Evolutionary conservation across 2,113 vertebrate species (phyloP), one percentile per base, ranked within the genome.

Genomic region (Prolemur simus): DNA sequence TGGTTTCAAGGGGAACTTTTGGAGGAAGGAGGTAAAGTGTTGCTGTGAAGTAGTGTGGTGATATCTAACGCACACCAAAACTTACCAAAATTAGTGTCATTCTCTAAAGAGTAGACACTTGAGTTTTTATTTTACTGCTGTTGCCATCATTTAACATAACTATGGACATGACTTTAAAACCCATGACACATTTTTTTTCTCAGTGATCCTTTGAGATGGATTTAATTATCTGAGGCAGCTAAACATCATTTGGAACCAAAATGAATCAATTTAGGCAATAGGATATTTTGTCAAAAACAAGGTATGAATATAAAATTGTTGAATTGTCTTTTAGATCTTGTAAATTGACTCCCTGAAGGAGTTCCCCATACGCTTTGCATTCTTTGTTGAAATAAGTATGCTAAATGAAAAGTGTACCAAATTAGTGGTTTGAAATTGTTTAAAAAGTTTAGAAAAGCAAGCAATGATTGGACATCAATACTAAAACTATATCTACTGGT

Each of bases 41-140:
- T 95, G 47, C 76, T 96, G 2, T 56, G 21, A 69, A 60, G 8
- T 56, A 49, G 69, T n/a, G 4, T 32, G 63, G 37, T 92, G 39
- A 49, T 68, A 84, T 71, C 52, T 89, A 92, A 81, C 4, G 39
- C 21, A 49, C 20, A 60, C 9, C 3, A 63, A 84, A 80, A 58
- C 80, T 76, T 52, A 45, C 2, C 21, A 87, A 92, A 63, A 45
- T 74, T 92, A 37, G 20, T 66, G 45, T 87, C 49, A 52, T 87
- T 92, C 21, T 47, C 15, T 58, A 71, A 96, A 64, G 66, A 86
- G 25, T 42, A 76, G 47, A 80, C n/a, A n/a, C 34, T 76, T 49
- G 56, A 42, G 20, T 37, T 34, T 94, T 96, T 85, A 66, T 93
- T 91, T 93, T 74, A 78, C 77, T 96, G 77, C 54, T 93, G 17